Conservation (phyloP, 2,797 vertebrate genomes). For the Acanthis flammea region DNA sequence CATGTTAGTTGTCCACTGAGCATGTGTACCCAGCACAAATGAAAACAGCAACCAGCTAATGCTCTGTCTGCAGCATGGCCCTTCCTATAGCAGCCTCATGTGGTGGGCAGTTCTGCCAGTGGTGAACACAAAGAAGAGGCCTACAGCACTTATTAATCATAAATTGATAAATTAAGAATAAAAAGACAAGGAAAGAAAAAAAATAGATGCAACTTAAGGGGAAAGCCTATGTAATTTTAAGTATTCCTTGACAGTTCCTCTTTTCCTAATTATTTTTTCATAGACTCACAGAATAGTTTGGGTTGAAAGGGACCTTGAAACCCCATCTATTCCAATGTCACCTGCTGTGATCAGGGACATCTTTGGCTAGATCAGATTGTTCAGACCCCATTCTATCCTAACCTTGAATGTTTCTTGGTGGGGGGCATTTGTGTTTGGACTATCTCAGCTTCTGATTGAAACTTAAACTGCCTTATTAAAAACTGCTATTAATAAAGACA, state of each 20-base stretch:
- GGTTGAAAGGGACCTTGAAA: neutral
- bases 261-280: neutral
- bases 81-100: neutral
- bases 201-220: accelerated
- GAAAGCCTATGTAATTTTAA: neutral
- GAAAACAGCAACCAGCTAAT: neutral
- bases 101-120: neutral
- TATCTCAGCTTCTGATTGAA: accelerated
- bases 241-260: neutral
- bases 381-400: neutral
- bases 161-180: neutral
- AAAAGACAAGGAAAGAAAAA: neutral
- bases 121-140: neutral
- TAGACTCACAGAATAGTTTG: neutral
- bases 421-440: neutral
- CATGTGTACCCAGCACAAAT: accelerated
- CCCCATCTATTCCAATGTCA: accelerated
- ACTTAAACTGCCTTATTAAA: neutral
- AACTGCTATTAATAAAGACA: neutral
- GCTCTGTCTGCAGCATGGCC: neutral
- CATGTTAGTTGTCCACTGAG: neutral
- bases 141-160: neutral
- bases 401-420: neutral
- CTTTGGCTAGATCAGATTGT: neutral
- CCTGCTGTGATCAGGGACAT: neutral